Conservation (phyloP, 2,797 vertebrate species). For the Sphenopsis melanotis region DNA sequence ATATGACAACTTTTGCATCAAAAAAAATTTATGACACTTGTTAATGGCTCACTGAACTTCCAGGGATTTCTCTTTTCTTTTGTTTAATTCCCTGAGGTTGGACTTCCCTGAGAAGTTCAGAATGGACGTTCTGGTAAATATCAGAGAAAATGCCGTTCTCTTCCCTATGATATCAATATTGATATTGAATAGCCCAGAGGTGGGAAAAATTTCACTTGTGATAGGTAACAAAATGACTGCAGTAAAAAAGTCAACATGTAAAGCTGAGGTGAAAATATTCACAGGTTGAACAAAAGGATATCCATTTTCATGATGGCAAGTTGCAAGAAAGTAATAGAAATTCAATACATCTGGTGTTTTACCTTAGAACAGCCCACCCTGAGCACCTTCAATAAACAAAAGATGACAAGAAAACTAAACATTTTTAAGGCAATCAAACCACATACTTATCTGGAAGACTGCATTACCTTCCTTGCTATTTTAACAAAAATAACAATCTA, state of each 20-base stretch:
- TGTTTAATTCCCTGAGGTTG: background rate
- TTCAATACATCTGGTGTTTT: background rate
- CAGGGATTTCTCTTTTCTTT: background rate
- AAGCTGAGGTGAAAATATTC: background rate
- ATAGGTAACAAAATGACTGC: background rate
- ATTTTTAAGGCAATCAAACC: background rate
- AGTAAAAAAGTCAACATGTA: background rate
- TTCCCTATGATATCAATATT: background rate
- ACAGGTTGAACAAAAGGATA: background rate
- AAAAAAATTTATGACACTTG: background rate
- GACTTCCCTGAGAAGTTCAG: background rate
- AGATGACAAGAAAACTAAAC: background rate
- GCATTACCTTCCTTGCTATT: background rate
- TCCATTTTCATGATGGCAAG: constrained; percentile 11
- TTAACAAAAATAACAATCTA: background rate
- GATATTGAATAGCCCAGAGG: background rate
- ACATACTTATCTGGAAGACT: background rate
- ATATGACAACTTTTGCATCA: background rate
- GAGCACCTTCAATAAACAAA: background rate
- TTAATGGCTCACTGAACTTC: background rate
- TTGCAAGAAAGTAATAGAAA: background rate
- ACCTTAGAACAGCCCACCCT: background rate
- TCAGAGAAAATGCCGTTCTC: background rate
- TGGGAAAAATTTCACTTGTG: constrained; percentile 4
- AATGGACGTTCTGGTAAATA: background rate